Conservation (phyloP, 2,797 vertebrate genomes). For the Xyrichtys novacula region DNA sequence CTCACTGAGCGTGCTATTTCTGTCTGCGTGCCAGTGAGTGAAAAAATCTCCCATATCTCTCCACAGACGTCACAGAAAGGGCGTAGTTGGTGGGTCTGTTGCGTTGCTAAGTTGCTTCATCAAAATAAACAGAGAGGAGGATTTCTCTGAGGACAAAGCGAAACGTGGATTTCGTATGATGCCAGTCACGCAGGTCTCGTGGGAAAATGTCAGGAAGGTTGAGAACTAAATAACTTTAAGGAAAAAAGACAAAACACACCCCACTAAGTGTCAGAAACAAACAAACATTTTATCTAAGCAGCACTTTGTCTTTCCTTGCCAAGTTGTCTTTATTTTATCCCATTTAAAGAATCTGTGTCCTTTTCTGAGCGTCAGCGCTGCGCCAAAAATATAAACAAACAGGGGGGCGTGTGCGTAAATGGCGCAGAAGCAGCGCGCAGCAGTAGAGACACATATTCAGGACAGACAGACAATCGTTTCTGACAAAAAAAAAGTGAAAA, state of each 20-base stretch:
- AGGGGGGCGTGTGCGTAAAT: conserved; percentile 58
- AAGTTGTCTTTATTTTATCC: background rate
- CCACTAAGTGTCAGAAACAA: too few species aligned
- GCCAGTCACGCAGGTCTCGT: background rate
- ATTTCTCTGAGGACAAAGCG: background rate
- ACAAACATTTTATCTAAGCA: too few species aligned
- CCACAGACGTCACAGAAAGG: conserved; percentile 41
- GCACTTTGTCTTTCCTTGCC: background rate
- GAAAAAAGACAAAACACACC: background rate
- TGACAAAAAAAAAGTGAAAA: background rate
- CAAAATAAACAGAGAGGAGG: conserved; percentile 41
- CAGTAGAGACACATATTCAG: background rate
- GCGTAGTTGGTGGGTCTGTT: conserved; percentile 22
- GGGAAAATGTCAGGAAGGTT: background rate
- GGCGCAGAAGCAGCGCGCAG: conserved; percentile 30
- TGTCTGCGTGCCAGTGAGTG: background rate
- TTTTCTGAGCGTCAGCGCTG: conserved; percentile 42
- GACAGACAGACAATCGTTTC: background rate
- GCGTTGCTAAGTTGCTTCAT: conserved; percentile 52
- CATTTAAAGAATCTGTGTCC: conserved; percentile 21
- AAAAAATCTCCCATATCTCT: conserved; percentile 6
- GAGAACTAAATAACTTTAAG: background rate
- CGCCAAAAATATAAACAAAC: conserved; percentile 27
- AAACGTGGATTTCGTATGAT: background rate
- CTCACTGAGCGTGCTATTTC: background rate